Base-by-base conservation (phyloP, 2,113 vertebrate genomes). In the Gobio gobio region DNA sequence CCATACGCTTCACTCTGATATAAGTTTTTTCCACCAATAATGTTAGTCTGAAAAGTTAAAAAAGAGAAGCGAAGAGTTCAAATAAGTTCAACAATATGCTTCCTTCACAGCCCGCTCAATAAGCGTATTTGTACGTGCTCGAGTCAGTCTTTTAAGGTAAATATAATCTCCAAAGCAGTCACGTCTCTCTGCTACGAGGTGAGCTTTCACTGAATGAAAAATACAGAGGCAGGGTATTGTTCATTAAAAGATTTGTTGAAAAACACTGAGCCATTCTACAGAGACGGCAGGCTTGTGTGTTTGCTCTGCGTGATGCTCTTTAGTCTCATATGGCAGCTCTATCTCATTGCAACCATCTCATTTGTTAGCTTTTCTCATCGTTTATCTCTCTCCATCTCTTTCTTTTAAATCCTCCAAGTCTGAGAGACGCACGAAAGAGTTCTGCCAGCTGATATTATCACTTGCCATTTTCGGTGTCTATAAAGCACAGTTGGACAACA, bases 141-240 rank as follows among this genome's bases (percentile, higher is more conserved):
- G 2, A 72, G 20, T 72, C 33, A 10, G 40, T 72, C 10, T 73
- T 45, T 24, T n/a, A 43, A 73, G 40, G 22, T 24, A 73, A 73
- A 73, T 47, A 73, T 73, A n/a, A 73, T 73, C 70, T 73, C 22
- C 70, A 73, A 73, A 73, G 3, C 36, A 43, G 12, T 73, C 70
- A 47, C 70, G 43, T 73, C 70, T 47, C 66, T 70, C 66, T 36
- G 29, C 63, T 68, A 20, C 64, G 20, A 18, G 33, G 29, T 18
- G 10, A 72, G 70, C 40, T 73, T 73, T 73, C 20, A 45, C 5
- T 47, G 43, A 73, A 47, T 14, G 43, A 73, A 47, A 24, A 47
- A 73, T 24, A 73, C 12, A 47, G 70, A 51, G 49, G 9, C 4
- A 22, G 9, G 9, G 9, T 43, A 13, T 73, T 47, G 40, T 73